Base-by-base conservation (phyloP, 2,797 vertebrate species). In the Lophius americanus region DNA sequence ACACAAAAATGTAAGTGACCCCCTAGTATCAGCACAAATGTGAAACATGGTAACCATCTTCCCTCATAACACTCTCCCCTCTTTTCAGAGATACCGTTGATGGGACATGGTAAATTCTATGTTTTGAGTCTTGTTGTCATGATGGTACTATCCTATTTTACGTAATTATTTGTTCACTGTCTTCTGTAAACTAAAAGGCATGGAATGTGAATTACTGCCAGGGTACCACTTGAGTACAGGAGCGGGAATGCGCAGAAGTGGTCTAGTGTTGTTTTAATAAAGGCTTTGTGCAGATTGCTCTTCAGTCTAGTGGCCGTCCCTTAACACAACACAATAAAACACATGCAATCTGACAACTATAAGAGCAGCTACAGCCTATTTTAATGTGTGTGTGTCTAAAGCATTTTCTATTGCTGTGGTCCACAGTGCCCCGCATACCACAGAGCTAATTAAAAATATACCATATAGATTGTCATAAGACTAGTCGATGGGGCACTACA, bases 301-400 rank as follows among this genome's bases (percentile, higher is more conserved):
- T 44, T 43, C 65, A 73, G 70, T 50, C 39, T 41, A 13, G 52
- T 49, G 70, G 62, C 64, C 4, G 32, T 62, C 69, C 68, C 49
- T 5, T 64, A 81, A 51, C 79, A 71, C 74, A 70, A 70, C 70
- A 81, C 72, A 83, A 86, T 77, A 84, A 80, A 83, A 72, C 51
- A 64, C n/a, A 23, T 51, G 43, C 51, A 83, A 61, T 75, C 60
- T 74, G 62, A 81, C 85, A 42, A 65, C 73, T 83, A 66, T 36
- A 64, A 64, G 23, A 70, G 52, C 63, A 61, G 46, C 42, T 63
- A 9, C 44, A 43, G 12, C 39, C 66, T 60, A 51, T 74, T 72
- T 64, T 50, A 49, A 59, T 49, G 47, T 61, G 35, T 61, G 32
- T 61, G 44, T 47, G 32, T 70, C 49, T 57, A 39, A 56, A 74